Evolutionary conservation across 92 coral and sea anemone genomes (phyloP).

Genomic region (Heteractis magnifica): DNA sequence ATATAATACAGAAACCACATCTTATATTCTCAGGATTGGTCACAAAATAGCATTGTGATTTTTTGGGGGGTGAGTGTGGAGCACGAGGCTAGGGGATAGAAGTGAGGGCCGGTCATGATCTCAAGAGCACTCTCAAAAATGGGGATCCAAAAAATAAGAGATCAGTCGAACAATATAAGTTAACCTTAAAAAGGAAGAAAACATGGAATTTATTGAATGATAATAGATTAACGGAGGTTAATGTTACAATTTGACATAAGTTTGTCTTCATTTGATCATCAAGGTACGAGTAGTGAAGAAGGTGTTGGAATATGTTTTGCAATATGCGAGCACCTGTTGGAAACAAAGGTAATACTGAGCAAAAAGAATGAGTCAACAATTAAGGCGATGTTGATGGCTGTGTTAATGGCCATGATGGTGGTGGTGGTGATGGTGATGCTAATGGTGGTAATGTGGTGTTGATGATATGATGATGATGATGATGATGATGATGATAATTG

Average conservation of each 20-base stretch:
- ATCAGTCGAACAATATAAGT: too few species aligned
- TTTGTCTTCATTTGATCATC: not conserved
- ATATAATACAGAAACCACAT: not conserved
- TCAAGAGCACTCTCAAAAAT: too few species aligned
- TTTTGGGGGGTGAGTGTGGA: too few species aligned
- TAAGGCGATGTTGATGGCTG: not conserved
- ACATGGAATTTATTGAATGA: too few species aligned
- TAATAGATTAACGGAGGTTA: too few species aligned
- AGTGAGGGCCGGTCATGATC: too few species aligned
- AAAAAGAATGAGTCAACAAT: not conserved
- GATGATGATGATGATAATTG: not conserved
- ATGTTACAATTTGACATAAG: not conserved
- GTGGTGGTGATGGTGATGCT: not conserved
- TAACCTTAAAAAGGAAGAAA: too few species aligned
- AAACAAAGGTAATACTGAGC: constrained; percentile 59
- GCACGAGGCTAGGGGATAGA: too few species aligned
- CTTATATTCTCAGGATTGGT: too few species aligned
- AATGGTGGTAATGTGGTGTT: too few species aligned
- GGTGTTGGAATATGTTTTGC: constrained; percentile 97
- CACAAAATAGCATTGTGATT: too few species aligned
- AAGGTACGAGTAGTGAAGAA: constrained; percentile 98
- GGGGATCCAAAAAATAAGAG: too few species aligned
- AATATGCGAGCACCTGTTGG: constrained; percentile 76
- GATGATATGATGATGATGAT: not conserved
- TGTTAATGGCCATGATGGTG: not conserved